Conservation (phyloP, 2,113 vertebrate genomes). For the Hippopotamus amphibius region DNA sequence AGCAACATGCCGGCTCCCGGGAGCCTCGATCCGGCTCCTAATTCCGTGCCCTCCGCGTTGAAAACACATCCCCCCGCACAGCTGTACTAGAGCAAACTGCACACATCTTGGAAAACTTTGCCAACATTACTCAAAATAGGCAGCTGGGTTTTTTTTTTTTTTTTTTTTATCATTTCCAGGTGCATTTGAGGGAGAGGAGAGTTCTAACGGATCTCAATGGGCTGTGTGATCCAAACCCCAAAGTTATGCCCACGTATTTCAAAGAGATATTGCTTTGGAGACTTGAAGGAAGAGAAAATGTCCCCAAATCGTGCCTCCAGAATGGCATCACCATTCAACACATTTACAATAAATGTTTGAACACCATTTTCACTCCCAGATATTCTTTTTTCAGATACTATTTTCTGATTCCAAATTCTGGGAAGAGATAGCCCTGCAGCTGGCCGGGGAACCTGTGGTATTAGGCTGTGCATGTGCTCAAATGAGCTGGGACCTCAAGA, state of each 20-base stretch:
- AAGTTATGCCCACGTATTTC: not conserved
- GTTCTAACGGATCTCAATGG: slow-evolving; percentile 54
- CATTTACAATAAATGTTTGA: fast-evolving
- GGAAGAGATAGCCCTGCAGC: not conserved
- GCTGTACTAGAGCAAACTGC: slow-evolving; percentile 36
- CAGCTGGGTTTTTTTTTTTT: slow-evolving; percentile 56
- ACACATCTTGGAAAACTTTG: slow-evolving; percentile 74
- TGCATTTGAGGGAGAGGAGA: slow-evolving; percentile 58
- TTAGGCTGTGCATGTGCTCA: fast-evolving
- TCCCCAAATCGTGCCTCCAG: not conserved
- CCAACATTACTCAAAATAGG: slow-evolving; percentile 63
- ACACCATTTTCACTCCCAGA: fast-evolving
- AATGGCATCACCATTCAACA: not conserved
- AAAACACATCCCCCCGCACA: slow-evolving; percentile 51
- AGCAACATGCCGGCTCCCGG: not conserved
- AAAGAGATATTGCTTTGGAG: slow-evolving; percentile 12
- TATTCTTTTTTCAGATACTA: fast-evolving
- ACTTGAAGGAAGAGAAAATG: not conserved
- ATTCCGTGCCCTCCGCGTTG: slow-evolving; percentile 48
- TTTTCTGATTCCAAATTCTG: not conserved
- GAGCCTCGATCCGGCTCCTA: not conserved
- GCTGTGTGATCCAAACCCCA: not conserved
- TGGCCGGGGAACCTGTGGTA: not conserved
- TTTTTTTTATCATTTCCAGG: slow-evolving; percentile 70
- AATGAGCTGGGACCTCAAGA: not conserved